These are phyloP conservation scores for Conistra vaccinii DNA, from an alignment of 2,888 invertebrate genomes.

Conservation along the genomic window DNA sequence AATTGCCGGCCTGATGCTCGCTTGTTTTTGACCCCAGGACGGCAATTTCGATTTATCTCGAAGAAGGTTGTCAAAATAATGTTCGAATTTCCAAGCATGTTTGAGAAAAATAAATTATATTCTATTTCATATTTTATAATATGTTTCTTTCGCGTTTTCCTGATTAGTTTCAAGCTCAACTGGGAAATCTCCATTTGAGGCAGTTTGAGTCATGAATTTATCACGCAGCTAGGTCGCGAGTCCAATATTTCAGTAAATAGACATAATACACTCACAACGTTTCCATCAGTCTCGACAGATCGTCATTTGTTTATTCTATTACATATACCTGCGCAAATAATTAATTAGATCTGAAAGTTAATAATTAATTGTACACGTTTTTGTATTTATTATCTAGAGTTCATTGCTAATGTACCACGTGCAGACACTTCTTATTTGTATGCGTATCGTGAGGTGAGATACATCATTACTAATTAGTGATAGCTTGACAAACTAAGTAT, in stretches of 20 bases:
- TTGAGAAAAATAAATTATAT: background rate
- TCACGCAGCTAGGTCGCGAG: background rate
- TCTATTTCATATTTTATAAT: background rate
- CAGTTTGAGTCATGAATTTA: background rate
- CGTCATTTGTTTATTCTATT: slow-evolving; percentile 9
- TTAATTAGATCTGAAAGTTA: slow-evolving; percentile 20
- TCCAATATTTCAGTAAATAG: background rate
- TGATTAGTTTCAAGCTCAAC: background rate
- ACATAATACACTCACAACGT: background rate
- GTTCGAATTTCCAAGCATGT: no score
- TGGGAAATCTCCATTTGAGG: background rate
- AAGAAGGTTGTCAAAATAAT: no score
- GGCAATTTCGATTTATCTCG: no score
- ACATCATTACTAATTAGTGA: background rate
- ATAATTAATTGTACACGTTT: slow-evolving; percentile 1
- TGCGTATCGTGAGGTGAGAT: background rate
- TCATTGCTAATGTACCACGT: background rate
- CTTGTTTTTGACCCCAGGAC: no score
- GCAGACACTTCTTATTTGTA: background rate
- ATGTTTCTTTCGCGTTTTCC: background rate
- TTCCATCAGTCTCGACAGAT: background rate
- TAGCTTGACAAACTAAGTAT: slow-evolving; percentile 3
- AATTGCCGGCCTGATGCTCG: no score
- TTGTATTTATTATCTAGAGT: slow-evolving; percentile 12
- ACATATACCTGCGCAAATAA: slow-evolving; percentile 30